Conservation (phyloP, 2,888 invertebrate species). For the Spisula subtruncata region DNA sequence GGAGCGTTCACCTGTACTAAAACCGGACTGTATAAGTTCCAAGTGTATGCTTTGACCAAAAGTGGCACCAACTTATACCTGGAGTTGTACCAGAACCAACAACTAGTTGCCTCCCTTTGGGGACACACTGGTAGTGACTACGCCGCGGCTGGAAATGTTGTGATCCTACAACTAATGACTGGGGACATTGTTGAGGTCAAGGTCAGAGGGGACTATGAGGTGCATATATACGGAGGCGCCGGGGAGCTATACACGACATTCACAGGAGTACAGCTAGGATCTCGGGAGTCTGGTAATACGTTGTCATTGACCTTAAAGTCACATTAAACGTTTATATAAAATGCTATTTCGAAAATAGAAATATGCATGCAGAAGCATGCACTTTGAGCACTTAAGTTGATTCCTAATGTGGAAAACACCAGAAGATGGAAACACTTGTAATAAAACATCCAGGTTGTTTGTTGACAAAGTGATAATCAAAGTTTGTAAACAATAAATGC, state of each 20-base stretch:
- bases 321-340: too few species aligned
- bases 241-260: constrained; percentile 63
- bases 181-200: constrained; percentile 64
- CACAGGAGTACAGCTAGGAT: constrained; percentile 48
- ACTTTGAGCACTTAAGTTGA: too few species aligned
- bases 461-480: too few species aligned
- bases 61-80: constrained; percentile 52
- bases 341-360: too few species aligned
- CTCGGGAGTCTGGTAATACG: constrained; percentile 12
- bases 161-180: constrained; percentile 54
- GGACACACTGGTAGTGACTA: constrained; percentile 64
- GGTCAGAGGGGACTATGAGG: constrained; percentile 44
- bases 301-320: too few species aligned
- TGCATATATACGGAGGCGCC: constrained; percentile 55
- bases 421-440: too few species aligned
- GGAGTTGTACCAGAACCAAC: constrained; percentile 62
- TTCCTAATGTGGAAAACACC: too few species aligned
- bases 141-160: constrained; percentile 71
- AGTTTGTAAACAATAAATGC: too few species aligned
- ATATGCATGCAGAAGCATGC: too few species aligned
- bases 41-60: constrained; percentile 45
- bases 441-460: too few species aligned
- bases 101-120: constrained; percentile 63
- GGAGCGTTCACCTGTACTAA: constrained; percentile 41
- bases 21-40: constrained; percentile 59